Evolutionary conservation across 2,888 invertebrate genomes (phyloP).

Genomic region (Parasteatoda lunata): DNA sequence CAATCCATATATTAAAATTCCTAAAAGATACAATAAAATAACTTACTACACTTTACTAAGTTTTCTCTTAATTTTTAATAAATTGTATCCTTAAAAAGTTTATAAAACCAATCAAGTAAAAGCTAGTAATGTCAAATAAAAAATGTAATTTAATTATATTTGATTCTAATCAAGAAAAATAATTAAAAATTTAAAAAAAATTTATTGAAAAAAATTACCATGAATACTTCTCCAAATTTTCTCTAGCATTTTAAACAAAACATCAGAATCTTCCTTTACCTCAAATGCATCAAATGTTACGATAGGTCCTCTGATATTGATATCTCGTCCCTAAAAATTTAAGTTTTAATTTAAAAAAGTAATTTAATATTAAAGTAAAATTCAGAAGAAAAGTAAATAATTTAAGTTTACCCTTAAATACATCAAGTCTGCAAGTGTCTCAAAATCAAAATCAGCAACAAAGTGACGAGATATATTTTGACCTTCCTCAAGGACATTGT

Average conservation of each 20-base stretch:
- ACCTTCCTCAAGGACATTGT: conserved; percentile 29
- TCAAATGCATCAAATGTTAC: conserved; percentile 56
- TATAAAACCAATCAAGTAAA: not conserved
- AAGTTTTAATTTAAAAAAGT: not conserved
- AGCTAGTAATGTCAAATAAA: not conserved
- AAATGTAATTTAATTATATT: not conserved
- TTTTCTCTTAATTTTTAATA: not conserved
- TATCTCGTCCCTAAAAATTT: conserved; percentile 49
- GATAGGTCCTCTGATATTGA: conserved; percentile 55
- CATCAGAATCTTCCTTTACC: conserved; percentile 61
- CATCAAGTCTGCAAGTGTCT: conserved; percentile 60
- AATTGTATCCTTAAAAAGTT: not conserved
- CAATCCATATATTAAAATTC: not conserved
- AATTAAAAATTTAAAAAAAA: not conserved
- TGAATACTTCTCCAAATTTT: conserved; percentile 56
- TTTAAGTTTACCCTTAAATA: conserved; percentile 50
- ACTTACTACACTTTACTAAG: not conserved
- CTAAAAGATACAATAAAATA: not conserved
- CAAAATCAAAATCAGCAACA: conserved; percentile 55
- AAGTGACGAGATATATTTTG: conserved; percentile 54
- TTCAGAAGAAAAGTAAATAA: conserved; percentile 1
- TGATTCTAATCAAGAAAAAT: not conserved
- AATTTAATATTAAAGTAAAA: not conserved
- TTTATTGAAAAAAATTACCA: conserved; percentile 20
- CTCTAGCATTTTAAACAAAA: conserved; percentile 40